Evolutionary conservation across 2,888 invertebrate genomes (phyloP), one percentile per base, ranked within the genome.

Genomic region (Acleris cristana): DNA sequence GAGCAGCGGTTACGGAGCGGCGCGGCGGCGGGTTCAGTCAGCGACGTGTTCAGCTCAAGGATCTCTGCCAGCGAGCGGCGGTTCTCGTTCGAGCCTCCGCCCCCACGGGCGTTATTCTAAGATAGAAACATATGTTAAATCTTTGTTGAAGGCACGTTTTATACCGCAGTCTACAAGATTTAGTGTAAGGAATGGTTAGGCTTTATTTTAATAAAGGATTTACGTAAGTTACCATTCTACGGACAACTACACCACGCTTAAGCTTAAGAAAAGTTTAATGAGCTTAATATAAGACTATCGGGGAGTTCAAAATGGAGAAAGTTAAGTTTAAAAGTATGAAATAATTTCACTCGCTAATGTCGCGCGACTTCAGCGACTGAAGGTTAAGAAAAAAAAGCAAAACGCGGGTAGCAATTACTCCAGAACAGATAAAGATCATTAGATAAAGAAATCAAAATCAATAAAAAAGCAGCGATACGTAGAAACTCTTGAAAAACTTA

Each of bases 51-150:
- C 34, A 87, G 73, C 6, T 83, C 86, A 40, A 87, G 71, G 61
- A 88, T 82, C 23, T 90, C 89, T 0, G 84, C 81, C 48, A 89
- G 74, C 14, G 90, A 87, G 56, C 83, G 87, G 19, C 86, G 85
- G 72, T 85, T 84, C 72, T 88, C 88, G 16, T 74, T 78, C 2
- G 88, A 80, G 68, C 34, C 8, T 10, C 88, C 82, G 79, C 85
- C 81, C 56, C 82, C 83, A 65, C 89, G 85, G 74, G 77, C 74
- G 19, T 80, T 83, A 54, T 87, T 89, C 91, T 91, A 69, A 48
- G 71, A 63, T 58, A 70, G 23, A 6, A 45, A 52, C 62, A 26
- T 19, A 30, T 3, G 19, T 18, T 54, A 51, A 0, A 12, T 23
- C 19, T 52, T 40, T n/a, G 4, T 45, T 8, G 26, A 26, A 26